A percentile compares a stretch with the other conserved stretches of the same genome.
These are phyloP conservation scores for Esperia sulphurella DNA, from an alignment of 2,888 invertebrate genomes.

Conservation along the genomic window DNA sequence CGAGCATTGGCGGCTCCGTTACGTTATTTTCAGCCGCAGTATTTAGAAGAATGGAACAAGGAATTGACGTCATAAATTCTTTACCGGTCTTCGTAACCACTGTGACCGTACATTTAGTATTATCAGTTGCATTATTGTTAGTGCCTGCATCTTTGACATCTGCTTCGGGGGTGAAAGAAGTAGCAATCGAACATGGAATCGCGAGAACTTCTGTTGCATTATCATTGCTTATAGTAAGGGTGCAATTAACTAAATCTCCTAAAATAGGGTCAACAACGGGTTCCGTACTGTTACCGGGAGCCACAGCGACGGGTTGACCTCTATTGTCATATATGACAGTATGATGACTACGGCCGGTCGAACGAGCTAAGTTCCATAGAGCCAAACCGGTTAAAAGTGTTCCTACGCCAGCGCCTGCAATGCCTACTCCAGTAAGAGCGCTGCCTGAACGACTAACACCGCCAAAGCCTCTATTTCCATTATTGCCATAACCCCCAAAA, in stretches of 20 bases:
- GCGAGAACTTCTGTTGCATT: slow-evolving; percentile 65
- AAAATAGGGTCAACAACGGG: slow-evolving; percentile 55
- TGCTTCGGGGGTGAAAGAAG: slow-evolving; percentile 69
- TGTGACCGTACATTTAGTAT: slow-evolving; percentile 67
- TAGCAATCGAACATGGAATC: slow-evolving; percentile 73
- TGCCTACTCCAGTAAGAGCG: slow-evolving; percentile 61
- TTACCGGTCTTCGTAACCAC: slow-evolving; percentile 59
- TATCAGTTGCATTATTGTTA: slow-evolving; percentile 43
- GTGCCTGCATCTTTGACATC: slow-evolving; percentile 52
- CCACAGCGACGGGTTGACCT: slow-evolving; percentile 67
- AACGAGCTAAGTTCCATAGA: slow-evolving; percentile 72
- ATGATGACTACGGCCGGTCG: slow-evolving; percentile 60
- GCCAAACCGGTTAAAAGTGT: slow-evolving; percentile 71
- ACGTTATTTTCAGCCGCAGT: slow-evolving; percentile 72
- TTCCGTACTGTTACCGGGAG: slow-evolving; percentile 50
- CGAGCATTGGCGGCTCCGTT: slow-evolving; percentile 51
- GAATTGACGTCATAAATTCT: slow-evolving; percentile 71
- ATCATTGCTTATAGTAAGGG: slow-evolving; percentile 58
- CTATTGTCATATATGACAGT: slow-evolving; percentile 71
- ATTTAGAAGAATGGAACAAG: slow-evolving; percentile 65
- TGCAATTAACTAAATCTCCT: slow-evolving; percentile 66
- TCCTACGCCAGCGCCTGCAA: slow-evolving; percentile 70
- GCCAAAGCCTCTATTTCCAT: slow-evolving; percentile 39
- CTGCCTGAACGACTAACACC: slow-evolving; percentile 54
- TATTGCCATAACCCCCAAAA: slow-evolving; percentile 57